Base-by-base conservation (phyloP, 1,140 invertebrate genomes). In the Caenorhabditis latens region DNA sequence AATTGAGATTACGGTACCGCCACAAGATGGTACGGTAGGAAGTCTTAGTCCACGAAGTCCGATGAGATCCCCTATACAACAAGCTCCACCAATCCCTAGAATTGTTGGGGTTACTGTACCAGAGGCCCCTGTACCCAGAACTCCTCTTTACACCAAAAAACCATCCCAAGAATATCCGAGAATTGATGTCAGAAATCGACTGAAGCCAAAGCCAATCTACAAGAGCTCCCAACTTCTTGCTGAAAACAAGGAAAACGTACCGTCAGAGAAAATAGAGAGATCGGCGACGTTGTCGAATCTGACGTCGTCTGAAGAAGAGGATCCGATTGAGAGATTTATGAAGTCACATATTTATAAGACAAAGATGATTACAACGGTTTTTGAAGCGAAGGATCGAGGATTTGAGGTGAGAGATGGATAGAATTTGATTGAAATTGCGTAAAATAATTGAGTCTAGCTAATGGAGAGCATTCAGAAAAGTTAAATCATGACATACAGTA, bases 321-420 rank as follows among this genome's bases (percentile, higher is more conserved):
- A 85, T 50, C 63, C 46, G 3, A 67, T 85, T 40, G 84, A 85
- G 19, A 14, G 43, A 75, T 85, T 85, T 19, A 85, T 85, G 84
- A 71, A 46, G 19, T 65, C 63, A 40, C 67, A 67, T 21, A 67
- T 85, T 24, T 85, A 85, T 40, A 85, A 85, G 43, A 85, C 84
- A 6, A 85, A 85, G 40, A 71, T 71, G 46, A 67, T 85, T 4
- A 85, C 84, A 9, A 85, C 84, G 46, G 84, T 85, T 40, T 85
- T 85, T 57, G 84, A 85, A 32, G 84, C 84, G 3, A 85, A 85
- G 16, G 84, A 79, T 40, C 9, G 84, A 11, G 50, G 65, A 9
- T 75, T 85, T 79, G 71, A 79, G 71, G 71, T 79, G 13, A 71
- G 58, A 50, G 2, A 32, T 32, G 32, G 32, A 32, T 32, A 32